Base-by-base conservation (phyloP, 2,888 invertebrate species). In the Athrips mouffetella region DNA sequence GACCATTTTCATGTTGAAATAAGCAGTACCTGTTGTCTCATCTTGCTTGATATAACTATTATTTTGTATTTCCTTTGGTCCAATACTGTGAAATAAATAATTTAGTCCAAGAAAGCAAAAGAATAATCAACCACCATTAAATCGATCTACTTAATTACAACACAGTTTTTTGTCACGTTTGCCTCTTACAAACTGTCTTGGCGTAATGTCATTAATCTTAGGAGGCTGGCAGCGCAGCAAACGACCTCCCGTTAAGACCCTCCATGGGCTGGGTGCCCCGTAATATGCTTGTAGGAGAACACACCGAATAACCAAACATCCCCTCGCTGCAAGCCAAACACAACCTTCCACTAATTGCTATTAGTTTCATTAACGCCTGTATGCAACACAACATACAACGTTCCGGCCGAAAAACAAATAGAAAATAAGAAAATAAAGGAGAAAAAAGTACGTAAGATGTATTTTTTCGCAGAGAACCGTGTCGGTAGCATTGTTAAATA, bases 401-500 rank as follows among this genome's bases (percentile, higher is more conserved):
- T 83, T 84, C 72, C 55, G 67, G 56, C 53, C 56, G 65, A 64
- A 49, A 53, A 55, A 58, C 59, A 64, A 73, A 73, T 69, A 62
- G 68, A 75, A 78, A 77, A 80, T 76, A 77, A 77, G 76, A 77
- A 79, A 80, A 81, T 79, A 79, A 81, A 80, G 70, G 74, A 78
- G 81, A 78, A 82, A 81, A 74, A 79, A 72, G 77, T 76, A 79
- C 76, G 73, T 73, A 80, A 83, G 80, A 83, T 80, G 74, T 85
- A 84, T 85, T 82, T 84, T 81, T 81, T 79, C 72, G 69, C 68
- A 72, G 71, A 77, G 77, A 67, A 78, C 76, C 77, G 76, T 82
- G 81, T 79, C 80, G 76, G 81, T 79, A 80, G 77, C 79, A 79
- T 84, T 85, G 82, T 85, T 86, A 84, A 86, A 87, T 87, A 88